These are phyloP conservation scores for Acanthiza pusilla DNA, from an alignment of 2,797 vertebrate genomes.

Conservation along the genomic window DNA sequence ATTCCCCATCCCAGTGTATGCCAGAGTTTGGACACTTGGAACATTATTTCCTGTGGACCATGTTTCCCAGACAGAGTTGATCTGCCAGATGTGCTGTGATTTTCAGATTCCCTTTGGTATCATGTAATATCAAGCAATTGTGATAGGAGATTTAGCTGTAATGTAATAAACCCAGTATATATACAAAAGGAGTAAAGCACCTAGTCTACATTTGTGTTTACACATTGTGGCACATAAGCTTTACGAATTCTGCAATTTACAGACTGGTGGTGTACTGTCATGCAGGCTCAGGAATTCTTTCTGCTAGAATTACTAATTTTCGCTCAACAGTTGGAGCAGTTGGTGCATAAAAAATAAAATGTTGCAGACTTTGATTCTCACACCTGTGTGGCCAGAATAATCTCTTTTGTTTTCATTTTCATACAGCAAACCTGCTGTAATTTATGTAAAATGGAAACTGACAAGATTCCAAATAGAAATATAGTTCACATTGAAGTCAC, in stretches of 20 bases:
- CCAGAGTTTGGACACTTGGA: neutral
- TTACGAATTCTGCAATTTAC: neutral
- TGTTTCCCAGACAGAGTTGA: neutral
- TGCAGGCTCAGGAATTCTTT: neutral
- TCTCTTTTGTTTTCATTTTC: neutral
- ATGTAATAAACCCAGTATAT: neutral
- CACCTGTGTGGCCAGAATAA: neutral
- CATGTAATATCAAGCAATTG: neutral
- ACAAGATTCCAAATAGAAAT: neutral
- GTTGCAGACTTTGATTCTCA: neutral
- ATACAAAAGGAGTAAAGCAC: neutral
- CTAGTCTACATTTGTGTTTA: neutral
- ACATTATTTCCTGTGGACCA: neutral
- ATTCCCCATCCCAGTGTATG: neutral
- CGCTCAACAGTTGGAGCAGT: neutral
- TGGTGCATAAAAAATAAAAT: neutral
- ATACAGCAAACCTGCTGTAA: neutral
- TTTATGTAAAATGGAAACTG: neutral
- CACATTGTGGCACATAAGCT: neutral
- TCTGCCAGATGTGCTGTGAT: neutral
- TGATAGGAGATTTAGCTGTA: neutral
- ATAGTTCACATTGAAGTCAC: neutral
- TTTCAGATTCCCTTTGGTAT: neutral
- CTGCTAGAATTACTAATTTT: neutral
- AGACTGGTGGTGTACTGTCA: neutral